phyloP scores from a whole-genome alignment of 2,113 vertebrate genomes.

The Mormyrus lacerda region DNA sequence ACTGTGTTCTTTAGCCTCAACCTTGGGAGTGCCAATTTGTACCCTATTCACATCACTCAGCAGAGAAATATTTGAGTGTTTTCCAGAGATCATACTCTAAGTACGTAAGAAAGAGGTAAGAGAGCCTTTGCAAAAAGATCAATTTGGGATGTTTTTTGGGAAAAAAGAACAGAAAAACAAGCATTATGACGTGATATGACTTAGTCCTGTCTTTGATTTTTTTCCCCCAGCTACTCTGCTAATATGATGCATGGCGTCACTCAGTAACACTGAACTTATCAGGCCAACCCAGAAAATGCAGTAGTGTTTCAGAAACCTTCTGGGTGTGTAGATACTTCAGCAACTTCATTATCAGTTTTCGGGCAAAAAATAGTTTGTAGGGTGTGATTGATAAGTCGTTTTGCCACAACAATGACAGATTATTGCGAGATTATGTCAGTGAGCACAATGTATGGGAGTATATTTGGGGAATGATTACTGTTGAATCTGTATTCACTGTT shows the following conservation, averaged over 20 bases:
- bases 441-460: background rate
- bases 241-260: background rate
- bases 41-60: background rate
- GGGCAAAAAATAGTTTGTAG: background rate
- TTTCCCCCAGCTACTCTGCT: background rate
- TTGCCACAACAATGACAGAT: background rate
- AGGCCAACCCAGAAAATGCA: background rate
- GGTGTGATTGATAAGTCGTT: background rate
- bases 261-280: background rate
- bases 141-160: background rate
- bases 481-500: background rate
- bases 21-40: background rate
- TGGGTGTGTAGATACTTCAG: background rate
- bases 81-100: background rate
- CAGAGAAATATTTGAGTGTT: background rate
- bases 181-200: background rate
- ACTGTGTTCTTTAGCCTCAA: background rate
- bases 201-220: background rate
- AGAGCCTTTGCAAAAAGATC: background rate
- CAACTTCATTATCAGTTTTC: background rate
- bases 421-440: background rate
- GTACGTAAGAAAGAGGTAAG: background rate
- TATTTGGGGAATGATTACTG: background rate
- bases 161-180: background rate
- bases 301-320: background rate